A percentile compares a stretch with the other conserved stretches of the same genome.
Conservation (phyloP, 1,140 invertebrate species). For the Battus philenor region DNA sequence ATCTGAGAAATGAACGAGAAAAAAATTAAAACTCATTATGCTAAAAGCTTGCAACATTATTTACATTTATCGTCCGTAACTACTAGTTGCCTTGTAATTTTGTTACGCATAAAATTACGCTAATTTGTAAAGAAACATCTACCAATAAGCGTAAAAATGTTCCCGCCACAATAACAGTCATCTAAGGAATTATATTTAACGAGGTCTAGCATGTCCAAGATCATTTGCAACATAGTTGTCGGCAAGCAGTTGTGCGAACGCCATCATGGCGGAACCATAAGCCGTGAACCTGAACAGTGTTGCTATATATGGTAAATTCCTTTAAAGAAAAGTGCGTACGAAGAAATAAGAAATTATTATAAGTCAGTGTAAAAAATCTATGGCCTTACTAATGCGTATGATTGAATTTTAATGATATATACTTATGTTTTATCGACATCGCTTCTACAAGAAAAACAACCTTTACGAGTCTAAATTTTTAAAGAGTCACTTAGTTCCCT, state of each 20-base stretch:
- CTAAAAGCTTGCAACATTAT: not conserved
- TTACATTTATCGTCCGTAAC: slow-evolving; percentile 7
- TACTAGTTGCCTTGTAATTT: not conserved
- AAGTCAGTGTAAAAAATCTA: not conserved
- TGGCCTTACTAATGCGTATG: no score
- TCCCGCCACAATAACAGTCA: not conserved
- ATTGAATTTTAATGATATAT: no score
- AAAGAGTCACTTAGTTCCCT: no score
- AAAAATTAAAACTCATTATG: not conserved
- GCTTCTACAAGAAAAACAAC: no score
- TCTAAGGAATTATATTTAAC: slow-evolving; percentile 2
- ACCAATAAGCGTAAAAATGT: slow-evolving; percentile 7
- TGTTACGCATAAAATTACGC: slow-evolving; percentile 1
- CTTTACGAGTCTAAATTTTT: no score
- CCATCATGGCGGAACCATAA: not conserved
- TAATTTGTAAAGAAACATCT: not conserved
- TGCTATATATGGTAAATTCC: not conserved
- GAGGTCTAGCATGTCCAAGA: not conserved
- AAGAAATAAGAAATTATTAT: not conserved
- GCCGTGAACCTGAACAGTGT: not conserved
- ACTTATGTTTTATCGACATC: no score
- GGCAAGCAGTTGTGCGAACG: not conserved
- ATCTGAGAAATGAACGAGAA: no score
- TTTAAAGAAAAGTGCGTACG: not conserved
- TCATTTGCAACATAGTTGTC: not conserved